Percentiles rank a stretch among this genome's conserved stretches.
phyloP scores from a whole-genome alignment of 1,140 invertebrate genomes.

The Ostrea edulis region DNA sequence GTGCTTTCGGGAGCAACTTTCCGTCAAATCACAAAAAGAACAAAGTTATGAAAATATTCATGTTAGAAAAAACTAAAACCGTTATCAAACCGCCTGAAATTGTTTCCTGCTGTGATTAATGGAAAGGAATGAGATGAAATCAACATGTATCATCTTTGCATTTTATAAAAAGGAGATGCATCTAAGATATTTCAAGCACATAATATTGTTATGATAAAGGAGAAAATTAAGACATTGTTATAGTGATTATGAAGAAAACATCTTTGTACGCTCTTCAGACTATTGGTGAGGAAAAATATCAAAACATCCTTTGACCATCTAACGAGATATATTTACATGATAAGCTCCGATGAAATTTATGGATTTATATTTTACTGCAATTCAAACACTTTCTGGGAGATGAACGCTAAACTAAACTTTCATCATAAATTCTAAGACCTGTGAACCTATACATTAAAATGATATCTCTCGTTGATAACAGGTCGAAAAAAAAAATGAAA shows the following conservation, averaged over 20 bases:
- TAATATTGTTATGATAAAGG: not conserved
- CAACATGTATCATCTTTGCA: not conserved
- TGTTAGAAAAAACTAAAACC: slow-evolving; percentile 13
- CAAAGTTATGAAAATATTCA: slow-evolving; percentile 23
- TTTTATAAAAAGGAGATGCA: not conserved
- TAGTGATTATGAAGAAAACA: not conserved
- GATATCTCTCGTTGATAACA: not conserved
- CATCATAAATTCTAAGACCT: not conserved
- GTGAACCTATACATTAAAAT: not conserved
- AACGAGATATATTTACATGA: slow-evolving; percentile 3
- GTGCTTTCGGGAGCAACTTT: not conserved
- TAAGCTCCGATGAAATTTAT: not conserved
- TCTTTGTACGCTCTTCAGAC: not conserved
- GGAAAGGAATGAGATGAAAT: not conserved
- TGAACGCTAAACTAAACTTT: not conserved
- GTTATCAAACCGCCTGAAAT: slow-evolving; percentile 14
- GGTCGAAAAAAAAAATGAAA: not conserved
- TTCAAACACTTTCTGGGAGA: not conserved
- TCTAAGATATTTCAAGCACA: slow-evolving; percentile 2
- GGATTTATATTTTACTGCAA: not conserved
- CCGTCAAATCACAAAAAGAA: not conserved
- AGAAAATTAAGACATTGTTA: not conserved
- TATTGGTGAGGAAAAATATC: not conserved
- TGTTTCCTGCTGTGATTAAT: not conserved
- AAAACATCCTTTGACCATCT: not conserved